Base-by-base conservation (phyloP, 2,113 vertebrate species). In the Leuciscus idus region DNA sequence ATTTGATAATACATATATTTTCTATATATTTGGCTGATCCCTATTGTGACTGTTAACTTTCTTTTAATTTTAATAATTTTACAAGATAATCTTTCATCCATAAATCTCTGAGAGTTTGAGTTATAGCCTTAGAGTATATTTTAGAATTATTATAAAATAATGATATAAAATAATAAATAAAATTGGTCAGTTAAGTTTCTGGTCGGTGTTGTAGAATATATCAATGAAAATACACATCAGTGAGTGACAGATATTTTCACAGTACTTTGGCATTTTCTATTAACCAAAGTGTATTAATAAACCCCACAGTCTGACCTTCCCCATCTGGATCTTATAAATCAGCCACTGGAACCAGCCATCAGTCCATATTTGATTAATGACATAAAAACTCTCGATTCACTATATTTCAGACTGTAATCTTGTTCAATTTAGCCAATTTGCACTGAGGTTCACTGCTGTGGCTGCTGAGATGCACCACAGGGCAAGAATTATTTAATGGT, bases 361-460 rank as follows among this genome's bases (percentile, higher is more conserved):
- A 75, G 23, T 50, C 73, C 48, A 52, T 28, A 30, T 76, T 77
- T 52, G 48, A 77, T 77, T 55, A 52, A 77, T 77, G 26, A 55
- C 26, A 19, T 76, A 76, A 33, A 17, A 76, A 11, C 74, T 30
- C 48, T 28, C 0, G 3, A 19, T 21, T 77, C 1, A 52, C 74
- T 30, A 52, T 30, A 76, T 50, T 55, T 77, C n/a, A 50, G 39
- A 50, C 12, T 50, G 6, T 50, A 75, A 50, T 75, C 26, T 76
- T 52, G 74, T 76, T 77, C 10, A 76, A 75, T 46, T 50, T 10
- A 48, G 43, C 4, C 55, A 57, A 19, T 19, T 5, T 52, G 13
- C 12, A 23, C 9, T 4, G 9, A n/a, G 8, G 19, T 72, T 36
- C 68, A 17, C 73, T 52, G 26, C 15, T 4, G 46, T 30, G 26